phyloP scores from a whole-genome alignment of 2,113 vertebrate species.

The Muscicapa adusta region DNA sequence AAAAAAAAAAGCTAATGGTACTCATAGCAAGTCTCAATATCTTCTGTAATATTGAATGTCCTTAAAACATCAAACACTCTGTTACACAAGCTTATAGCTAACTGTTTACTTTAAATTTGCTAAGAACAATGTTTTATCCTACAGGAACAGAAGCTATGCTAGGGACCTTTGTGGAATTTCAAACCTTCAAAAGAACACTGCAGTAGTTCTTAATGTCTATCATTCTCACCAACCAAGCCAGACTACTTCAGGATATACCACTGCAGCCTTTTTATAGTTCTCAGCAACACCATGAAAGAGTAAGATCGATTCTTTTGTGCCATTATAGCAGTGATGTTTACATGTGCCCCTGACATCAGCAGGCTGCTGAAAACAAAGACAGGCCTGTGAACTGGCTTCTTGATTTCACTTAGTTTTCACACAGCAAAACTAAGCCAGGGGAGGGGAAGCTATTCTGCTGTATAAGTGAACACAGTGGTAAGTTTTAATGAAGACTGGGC shows the following conservation, averaged over 20 bases:
- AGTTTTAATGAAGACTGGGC: neutral
- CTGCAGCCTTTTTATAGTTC: neutral
- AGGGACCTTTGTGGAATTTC: neutral
- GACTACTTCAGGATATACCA: neutral
- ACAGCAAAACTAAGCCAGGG: neutral
- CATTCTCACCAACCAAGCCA: neutral
- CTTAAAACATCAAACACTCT: neutral
- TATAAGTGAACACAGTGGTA: neutral
- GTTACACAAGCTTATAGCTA: neutral
- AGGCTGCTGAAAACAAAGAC: neutral
- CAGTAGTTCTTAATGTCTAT: neutral
- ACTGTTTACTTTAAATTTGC: neutral
- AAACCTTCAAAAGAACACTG: neutral
- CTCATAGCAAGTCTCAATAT: neutral
- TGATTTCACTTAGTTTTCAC: neutral
- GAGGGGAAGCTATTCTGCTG: neutral
- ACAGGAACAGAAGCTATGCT: neutral
- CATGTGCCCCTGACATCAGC: neutral
- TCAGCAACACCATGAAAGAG: neutral
- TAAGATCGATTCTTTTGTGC: neutral
- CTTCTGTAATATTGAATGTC: neutral
- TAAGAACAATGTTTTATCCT: neutral
- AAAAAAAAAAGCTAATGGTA: neutral
- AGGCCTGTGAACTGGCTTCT: neutral
- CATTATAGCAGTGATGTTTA: neutral